A percentile compares a stretch with the other conserved stretches of the same genome.
These are phyloP conservation scores for Hyperoplus lanceolatus DNA, from an alignment of 2,797 vertebrate species.

Conservation along the genomic window DNA sequence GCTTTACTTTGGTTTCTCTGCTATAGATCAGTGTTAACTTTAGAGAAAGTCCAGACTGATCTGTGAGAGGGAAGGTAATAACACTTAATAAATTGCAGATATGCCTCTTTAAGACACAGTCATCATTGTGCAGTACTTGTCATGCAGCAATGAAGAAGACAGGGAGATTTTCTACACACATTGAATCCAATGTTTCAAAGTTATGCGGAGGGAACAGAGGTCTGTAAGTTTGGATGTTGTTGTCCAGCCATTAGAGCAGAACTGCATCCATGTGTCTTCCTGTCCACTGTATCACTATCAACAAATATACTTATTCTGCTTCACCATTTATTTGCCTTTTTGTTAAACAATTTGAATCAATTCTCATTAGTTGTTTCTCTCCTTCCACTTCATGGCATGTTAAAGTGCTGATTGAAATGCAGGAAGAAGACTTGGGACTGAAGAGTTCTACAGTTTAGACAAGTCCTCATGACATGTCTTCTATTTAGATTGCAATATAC, in stretches of 20 bases:
- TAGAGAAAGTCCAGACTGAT: too few species aligned
- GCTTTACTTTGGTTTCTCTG: too few species aligned
- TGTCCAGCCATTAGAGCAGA: conserved; percentile 34
- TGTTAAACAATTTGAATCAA: conserved; percentile 65
- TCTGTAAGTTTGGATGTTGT: conserved; percentile 20
- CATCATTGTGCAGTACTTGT: neutral
- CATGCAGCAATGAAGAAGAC: conserved; percentile 13
- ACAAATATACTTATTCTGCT: conserved; percentile 57
- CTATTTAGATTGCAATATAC: conserved; percentile 41
- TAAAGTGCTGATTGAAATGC: conserved; percentile 89
- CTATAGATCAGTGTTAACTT: too few species aligned
- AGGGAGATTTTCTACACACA: neutral
- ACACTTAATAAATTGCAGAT: conserved; percentile 18
- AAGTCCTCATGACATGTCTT: conserved; percentile 72
- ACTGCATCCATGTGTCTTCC: conserved; percentile 67
- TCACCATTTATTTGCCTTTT: conserved; percentile 73
- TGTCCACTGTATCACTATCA: conserved; percentile 59
- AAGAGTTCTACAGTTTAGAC: conserved; percentile 87
- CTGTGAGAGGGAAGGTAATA: neutral
- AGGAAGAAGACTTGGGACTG: conserved; percentile 85
- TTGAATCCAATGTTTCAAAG: conserved; percentile 18
- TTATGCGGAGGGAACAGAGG: conserved; percentile 15
- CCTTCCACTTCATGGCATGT: conserved; percentile 81
- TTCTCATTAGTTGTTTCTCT: conserved; percentile 82
- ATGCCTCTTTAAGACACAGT: conserved; percentile 21